A percentile compares a stretch with the other conserved stretches of the same genome.
Conservation (phyloP, 35 echinoderm and acorn worm genomes). For the Chiridota heheva region DNA sequence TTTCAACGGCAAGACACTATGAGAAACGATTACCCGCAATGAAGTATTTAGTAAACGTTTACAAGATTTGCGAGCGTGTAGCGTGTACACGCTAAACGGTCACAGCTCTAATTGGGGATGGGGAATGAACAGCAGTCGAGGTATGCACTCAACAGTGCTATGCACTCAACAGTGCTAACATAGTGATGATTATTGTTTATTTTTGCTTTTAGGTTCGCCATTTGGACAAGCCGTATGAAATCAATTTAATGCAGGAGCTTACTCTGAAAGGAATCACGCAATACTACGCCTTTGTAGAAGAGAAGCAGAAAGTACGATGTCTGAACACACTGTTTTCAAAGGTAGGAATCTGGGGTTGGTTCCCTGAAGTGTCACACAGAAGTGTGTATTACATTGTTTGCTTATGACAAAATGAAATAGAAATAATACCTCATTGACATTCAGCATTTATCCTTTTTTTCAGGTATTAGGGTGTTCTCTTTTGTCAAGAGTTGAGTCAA, state of each 20-base stretch:
- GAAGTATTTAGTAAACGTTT: no score
- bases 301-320: constrained; percentile 94
- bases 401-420: neutral
- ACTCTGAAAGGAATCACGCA: constrained; percentile 98
- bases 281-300: constrained; percentile 97
- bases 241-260: constrained; percentile 97
- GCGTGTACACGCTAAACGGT: no score
- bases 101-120: no score
- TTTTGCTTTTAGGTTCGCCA: constrained; percentile 50
- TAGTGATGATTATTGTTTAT: no score
- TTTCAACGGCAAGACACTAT: no score
- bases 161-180: no score
- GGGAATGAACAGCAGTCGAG: no score
- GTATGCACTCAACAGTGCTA: no score
- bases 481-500: no score
- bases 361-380: neutral
- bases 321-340: constrained; percentile 98
- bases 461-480: no score
- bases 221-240: constrained; percentile 88
- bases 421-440: neutral
- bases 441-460: neutral
- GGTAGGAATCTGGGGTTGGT: constrained; percentile 41
- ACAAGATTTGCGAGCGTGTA: no score
- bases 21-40: no score
- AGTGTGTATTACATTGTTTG: neutral